phyloP scores from a whole-genome alignment of 1,140 invertebrate species.

The Ostrea edulis region DNA sequence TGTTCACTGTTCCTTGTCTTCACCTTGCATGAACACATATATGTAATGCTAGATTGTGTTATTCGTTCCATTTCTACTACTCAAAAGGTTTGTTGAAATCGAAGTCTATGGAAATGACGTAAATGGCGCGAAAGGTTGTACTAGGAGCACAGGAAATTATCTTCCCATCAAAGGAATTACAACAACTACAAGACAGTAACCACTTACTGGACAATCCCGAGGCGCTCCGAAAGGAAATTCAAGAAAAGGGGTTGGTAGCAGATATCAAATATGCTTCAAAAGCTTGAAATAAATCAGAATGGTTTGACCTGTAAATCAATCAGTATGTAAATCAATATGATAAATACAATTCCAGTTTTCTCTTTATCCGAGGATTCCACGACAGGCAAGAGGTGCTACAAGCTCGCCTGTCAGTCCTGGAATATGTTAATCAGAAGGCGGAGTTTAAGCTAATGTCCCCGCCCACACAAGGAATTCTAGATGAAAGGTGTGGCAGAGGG shows the following conservation, averaged over 20 bases:
- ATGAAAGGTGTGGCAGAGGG: slow-evolving; percentile 69
- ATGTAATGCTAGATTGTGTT: too few species aligned
- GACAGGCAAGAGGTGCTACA: slow-evolving; percentile 67
- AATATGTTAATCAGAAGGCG: slow-evolving; percentile 61
- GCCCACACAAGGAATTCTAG: slow-evolving; percentile 64
- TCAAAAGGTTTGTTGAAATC: too few species aligned
- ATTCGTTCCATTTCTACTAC: too few species aligned
- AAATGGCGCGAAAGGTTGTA: slow-evolving; percentile 48
- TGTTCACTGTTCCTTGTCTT: too few species aligned
- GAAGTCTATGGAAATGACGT: too few species aligned
- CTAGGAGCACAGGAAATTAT: slow-evolving; percentile 54
- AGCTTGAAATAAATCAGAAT: not conserved
- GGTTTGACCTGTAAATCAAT: too few species aligned
- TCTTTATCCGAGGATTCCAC: slow-evolving; percentile 71
- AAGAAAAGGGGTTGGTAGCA: slow-evolving; percentile 57
- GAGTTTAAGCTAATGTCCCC: slow-evolving; percentile 59
- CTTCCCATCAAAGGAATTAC: slow-evolving; percentile 61
- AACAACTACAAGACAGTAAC: slow-evolving; percentile 59
- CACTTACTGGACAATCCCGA: slow-evolving; percentile 54
- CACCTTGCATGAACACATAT: too few species aligned
- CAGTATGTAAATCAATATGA: not conserved
- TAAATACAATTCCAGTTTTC: slow-evolving; percentile 65
- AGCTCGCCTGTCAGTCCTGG: slow-evolving; percentile 67
- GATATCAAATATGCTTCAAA: not conserved
- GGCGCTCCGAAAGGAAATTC: slow-evolving; percentile 52